Evolutionary conservation across 2,888 invertebrate genomes (phyloP), one percentile per base, ranked within the genome.

Genomic region (Amiota mariae): DNA sequence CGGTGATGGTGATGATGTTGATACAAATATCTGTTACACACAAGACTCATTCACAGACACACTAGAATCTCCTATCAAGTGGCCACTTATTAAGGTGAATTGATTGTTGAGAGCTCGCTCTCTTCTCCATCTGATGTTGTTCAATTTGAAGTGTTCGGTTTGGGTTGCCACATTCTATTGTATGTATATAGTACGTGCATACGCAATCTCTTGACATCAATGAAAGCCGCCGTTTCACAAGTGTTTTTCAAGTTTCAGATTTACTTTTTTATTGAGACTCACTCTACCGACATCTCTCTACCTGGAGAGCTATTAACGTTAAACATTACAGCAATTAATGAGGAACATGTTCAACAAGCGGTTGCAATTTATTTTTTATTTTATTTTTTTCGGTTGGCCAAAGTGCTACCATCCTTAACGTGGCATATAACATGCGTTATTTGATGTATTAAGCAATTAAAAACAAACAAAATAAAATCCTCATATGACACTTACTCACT

Each of bases 311-410:
- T 36, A 36, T 36, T 36, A 36, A 36, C 6, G 8, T 36, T 36
- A 56, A 59, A n/a, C 59, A 13, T 59, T n/a, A 36, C 46, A 63
- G n/a, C 63, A 24, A 63, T 63, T 63, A 63, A 36, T 63, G 36
- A 36, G 63, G 6, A 12, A 63, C n/a, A 36, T 63, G 63, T 36
- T 63, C 36, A 63, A 63, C 63, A 63, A 63, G 63, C 46, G 46
- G 10, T 36, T 24, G 24, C 63, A 63, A 36, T 46, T 59, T 18
- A 63, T 36, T 36, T 10, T 63, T n/a, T 63, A 63, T 11, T 36
- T 36, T 36, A 6, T 36, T 36, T 36, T 36, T 36, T 36, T 36
- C 36, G 36, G 36, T 36, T 36, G 6, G 24, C 8, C 46, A 63
- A 9, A 36, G 24, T 24, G 63, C 46, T n/a, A 46, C 36, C 63